phyloP scores from a whole-genome alignment of 2,888 invertebrate species.

The Apantesis nais region DNA sequence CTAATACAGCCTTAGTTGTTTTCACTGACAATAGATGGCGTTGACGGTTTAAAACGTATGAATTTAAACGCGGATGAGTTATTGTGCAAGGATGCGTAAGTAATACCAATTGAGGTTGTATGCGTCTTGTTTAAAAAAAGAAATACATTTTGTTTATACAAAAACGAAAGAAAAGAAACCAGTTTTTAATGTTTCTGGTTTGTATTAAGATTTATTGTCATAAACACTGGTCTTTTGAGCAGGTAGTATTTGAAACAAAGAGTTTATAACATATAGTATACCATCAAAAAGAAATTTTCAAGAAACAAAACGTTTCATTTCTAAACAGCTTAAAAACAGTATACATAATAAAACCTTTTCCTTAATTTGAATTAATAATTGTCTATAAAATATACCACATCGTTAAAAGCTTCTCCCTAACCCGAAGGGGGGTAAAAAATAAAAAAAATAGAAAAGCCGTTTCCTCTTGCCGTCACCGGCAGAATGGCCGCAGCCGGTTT shows the following conservation, averaged over 20 bases:
- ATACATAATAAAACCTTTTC: constrained; percentile 8
- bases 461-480: constrained; percentile 79
- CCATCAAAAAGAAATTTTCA: neutral
- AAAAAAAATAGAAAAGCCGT: constrained; percentile 74
- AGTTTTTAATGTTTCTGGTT: too few species aligned
- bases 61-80: constrained; percentile 18
- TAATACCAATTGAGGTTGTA: constrained; percentile 24
- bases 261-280: too few species aligned
- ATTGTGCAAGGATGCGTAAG: constrained; percentile 14
- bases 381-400: constrained; percentile 41
- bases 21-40: constrained; percentile 47
- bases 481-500: constrained; percentile 76
- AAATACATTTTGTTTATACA: neutral
- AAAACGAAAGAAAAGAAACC: neutral
- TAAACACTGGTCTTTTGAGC: neutral
- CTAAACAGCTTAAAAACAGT: neutral
- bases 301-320: neutral
- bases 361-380: constrained; percentile 47
- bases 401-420: constrained; percentile 31
- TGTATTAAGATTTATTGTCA: too few species aligned
- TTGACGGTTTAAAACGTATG: constrained; percentile 26
- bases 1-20: constrained; percentile 41
- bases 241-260: neutral
- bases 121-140: constrained; percentile 1
- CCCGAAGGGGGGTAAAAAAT: constrained; percentile 57